Base-by-base conservation (phyloP, 2,888 invertebrate species). In the Sminthurides aquaticus region DNA sequence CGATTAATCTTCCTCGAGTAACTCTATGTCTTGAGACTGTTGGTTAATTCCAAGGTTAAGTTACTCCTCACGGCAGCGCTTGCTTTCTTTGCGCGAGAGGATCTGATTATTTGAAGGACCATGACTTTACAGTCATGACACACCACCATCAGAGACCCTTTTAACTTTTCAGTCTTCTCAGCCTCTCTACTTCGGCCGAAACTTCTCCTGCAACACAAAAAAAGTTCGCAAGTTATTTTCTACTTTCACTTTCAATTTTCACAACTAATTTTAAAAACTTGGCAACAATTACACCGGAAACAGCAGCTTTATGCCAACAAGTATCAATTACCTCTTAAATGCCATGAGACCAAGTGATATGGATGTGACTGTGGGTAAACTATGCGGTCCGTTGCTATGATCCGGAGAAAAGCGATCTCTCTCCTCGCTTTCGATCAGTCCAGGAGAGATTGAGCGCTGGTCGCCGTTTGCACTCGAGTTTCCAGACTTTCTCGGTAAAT, bases 41-140 rank as follows among this genome's bases (percentile, higher is more conserved):
- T 34, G 8, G 68, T 69, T 60, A 71, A 65, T 18, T 70, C 70
- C n/a, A 73, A 65, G 54, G 70, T 71, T 65, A 73, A 57, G 58
- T 69, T 70, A 57, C 66, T 69, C 64, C 68, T 69, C 8, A 56
- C 56, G 26, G 62, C 26, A 25, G 61, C 87, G 78, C 89, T 87
- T 82, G 89, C 90, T 75, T 91, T 85, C 69, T 87, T 88, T 66
- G 87, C 88, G 78, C 87, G 86, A 71, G 90, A 90, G 25, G 92
- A 90, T 80, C 91, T 88, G 78, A 95, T 93, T 78, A 95, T 93
- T 81, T 93, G 91, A 75, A 92, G 85, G 67, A 95, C 90, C 88
- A 95, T 90, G 67, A 90, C 88, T 78, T 91, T 91, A 82, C 95
- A 96, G 82, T 95, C 95, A 79, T 90, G 89, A 78, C 95, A 96